A percentile compares a stretch with the other conserved stretches of the same genome.
Conservation (phyloP, 2,797 vertebrate genomes). For the Chromis chromis region DNA sequence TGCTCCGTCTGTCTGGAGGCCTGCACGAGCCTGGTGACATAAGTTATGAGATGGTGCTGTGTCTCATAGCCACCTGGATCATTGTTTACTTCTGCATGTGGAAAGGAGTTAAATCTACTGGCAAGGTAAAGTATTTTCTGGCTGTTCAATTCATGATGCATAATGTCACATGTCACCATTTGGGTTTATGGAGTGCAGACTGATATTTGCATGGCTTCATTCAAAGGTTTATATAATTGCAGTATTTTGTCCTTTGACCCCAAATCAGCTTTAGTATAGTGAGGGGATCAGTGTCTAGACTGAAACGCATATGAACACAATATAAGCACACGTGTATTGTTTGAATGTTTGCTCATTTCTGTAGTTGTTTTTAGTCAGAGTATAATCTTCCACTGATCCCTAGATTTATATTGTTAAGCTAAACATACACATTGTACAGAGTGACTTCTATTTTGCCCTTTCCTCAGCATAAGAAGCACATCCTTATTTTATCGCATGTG, state of each 20-base stretch:
- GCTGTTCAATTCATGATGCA: constrained; percentile 27
- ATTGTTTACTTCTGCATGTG: constrained; percentile 92
- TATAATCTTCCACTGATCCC: constrained; percentile 41
- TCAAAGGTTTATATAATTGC: constrained; percentile 41
- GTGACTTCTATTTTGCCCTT: constrained; percentile 4
- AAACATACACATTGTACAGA: constrained; percentile 19
- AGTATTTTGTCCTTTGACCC: constrained; percentile 63
- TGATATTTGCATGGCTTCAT: constrained; percentile 43
- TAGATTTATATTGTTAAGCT: constrained; percentile 22
- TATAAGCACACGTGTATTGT: constrained; percentile 20
- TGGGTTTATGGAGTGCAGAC: constrained; percentile 35
- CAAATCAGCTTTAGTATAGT: constrained; percentile 69
- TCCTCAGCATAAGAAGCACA: constrained; percentile 21
- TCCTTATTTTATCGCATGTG: constrained; percentile 39
- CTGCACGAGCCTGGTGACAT: constrained; percentile 85
- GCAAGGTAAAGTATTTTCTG: constrained; percentile 82
- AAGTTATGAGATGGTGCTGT: constrained; percentile 88
- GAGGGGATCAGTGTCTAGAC: constrained; percentile 69
- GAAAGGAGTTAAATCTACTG: constrained; percentile 90
- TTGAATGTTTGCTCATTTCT: constrained; percentile 50
- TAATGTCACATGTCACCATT: constrained; percentile 32
- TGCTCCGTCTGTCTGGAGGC: constrained; percentile 86
- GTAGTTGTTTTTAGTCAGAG: constrained; percentile 16
- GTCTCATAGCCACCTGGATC: constrained; percentile 86
- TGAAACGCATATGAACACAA: constrained; percentile 38